Percentiles rank a stretch among this genome's conserved stretches.
Evolutionary conservation across 1,140 invertebrate species (phyloP).

Genomic region (Aphaenogaster floridana): DNA sequence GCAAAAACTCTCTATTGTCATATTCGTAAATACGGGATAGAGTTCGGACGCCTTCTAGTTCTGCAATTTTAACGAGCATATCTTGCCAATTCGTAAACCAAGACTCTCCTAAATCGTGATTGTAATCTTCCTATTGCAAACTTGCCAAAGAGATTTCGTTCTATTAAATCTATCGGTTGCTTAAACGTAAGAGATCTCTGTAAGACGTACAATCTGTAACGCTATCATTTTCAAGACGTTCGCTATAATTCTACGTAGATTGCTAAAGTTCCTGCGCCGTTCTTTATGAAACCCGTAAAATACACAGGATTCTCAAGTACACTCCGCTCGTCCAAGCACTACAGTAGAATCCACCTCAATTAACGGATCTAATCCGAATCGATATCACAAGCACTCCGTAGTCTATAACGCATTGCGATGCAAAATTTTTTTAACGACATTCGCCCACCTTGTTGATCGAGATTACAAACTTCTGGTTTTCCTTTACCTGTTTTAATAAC

Average conservation of each 20-base stretch:
- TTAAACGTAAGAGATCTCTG: background rate
- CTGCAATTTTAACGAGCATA: background rate
- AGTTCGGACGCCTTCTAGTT: background rate
- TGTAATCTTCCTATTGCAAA: background rate
- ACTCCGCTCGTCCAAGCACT: background rate
- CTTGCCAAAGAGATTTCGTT: background rate
- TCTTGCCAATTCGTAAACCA: background rate
- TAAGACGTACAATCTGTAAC: background rate
- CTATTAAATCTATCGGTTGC: slow-evolving; percentile 5
- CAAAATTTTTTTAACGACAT: slow-evolving; percentile 5
- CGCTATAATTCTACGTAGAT: slow-evolving; percentile 6
- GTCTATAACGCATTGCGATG: background rate
- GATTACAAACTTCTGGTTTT: background rate
- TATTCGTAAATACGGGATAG: background rate
- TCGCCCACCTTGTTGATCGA: background rate
- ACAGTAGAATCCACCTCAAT: slow-evolving; percentile 18
- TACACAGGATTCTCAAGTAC: background rate
- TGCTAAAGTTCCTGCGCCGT: background rate
- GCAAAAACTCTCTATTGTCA: too few relatives aligned
- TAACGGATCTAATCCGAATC: slow-evolving; percentile 9
- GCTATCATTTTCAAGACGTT: background rate
- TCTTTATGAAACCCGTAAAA: slow-evolving; percentile 5
- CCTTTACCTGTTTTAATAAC: background rate
- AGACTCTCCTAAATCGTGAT: background rate
- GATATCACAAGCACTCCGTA: slow-evolving; percentile 9